Percentiles rank a stretch among this genome's conserved stretches.
These are phyloP conservation scores for Lota lota DNA, from an alignment of 2,113 vertebrate species.

Conservation along the genomic window DNA sequence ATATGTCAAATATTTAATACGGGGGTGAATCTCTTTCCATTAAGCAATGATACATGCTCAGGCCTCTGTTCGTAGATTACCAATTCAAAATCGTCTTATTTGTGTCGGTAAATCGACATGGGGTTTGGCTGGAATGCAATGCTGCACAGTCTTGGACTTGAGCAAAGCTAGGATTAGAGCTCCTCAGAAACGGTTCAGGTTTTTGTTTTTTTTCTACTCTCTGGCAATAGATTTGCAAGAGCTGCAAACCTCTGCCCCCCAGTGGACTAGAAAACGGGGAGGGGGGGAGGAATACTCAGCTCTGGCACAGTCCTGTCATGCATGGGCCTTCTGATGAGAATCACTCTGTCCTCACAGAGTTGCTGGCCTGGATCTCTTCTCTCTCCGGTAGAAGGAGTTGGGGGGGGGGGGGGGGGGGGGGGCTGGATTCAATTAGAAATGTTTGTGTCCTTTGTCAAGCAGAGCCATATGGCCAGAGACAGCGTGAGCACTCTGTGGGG, in stretches of 20 bases:
- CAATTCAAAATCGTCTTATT: too few species aligned
- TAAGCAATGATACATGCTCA: too few species aligned
- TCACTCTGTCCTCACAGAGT: slow-evolving; percentile 49
- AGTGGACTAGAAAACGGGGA: slow-evolving; percentile 20
- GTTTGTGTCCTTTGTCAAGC: slow-evolving; percentile 73
- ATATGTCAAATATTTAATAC: too few species aligned
- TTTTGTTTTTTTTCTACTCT: slow-evolving; percentile 2
- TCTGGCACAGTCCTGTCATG: slow-evolving; percentile 22
- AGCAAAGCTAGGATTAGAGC: too few species aligned
- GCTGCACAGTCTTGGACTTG: too few species aligned
- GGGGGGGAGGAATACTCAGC: slow-evolving; percentile 19
- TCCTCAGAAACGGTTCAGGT: too few species aligned
- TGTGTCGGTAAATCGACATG: too few species aligned
- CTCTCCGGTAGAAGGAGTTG: too few species aligned
- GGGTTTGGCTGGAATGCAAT: too few species aligned
- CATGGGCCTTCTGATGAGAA: slow-evolving; percentile 23
- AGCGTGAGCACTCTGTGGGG: slow-evolving; percentile 59
- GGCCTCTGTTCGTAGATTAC: too few species aligned
- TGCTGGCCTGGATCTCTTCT: slow-evolving; percentile 51
- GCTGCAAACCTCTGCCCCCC: slow-evolving; percentile 37
- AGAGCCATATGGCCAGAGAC: slow-evolving; percentile 70
- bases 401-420: slow-evolving; percentile 1
- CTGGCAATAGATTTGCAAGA: slow-evolving; percentile 2
- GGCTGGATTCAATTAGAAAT: slow-evolving; percentile 73
- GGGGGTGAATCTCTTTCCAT: too few species aligned